A percentile compares a stretch with the other conserved stretches of the same genome.
phyloP scores from a whole-genome alignment of 2,888 invertebrate genomes.

The Tupiocoris notatus region DNA sequence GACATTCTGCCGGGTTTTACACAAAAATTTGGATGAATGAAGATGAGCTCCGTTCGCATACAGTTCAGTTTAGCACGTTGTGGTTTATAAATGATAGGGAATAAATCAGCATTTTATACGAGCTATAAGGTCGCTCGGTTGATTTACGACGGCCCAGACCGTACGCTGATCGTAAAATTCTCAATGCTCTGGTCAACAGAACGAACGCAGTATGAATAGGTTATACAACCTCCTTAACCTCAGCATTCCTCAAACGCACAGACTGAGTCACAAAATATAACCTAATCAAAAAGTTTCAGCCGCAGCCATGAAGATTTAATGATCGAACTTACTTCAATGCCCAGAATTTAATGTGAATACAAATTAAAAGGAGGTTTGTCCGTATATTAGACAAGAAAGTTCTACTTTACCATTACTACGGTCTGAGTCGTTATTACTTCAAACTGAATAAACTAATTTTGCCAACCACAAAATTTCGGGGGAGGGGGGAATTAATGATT shows the following conservation, averaged over 20 bases:
- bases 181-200: not conserved
- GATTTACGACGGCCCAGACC: slow-evolving; percentile 5
- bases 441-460: no score
- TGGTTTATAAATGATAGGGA: not conserved
- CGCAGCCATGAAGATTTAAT: no score
- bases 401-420: no score
- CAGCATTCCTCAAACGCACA: not conserved
- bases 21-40: not conserved
- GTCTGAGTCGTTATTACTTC: no score
- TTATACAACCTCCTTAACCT: not conserved
- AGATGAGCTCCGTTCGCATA: not conserved
- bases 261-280: no score
- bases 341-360: no score
- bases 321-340: no score
- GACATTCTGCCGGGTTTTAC: not conserved
- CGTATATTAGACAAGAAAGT: no score
- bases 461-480: no score
- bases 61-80: not conserved
- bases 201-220: not conserved
- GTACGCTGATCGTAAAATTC: not conserved
- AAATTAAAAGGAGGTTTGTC: no score
- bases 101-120: slow-evolving; percentile 3
- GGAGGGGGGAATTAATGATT: no score
- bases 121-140: slow-evolving; percentile 7
- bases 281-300: no score